A percentile compares a stretch with the other conserved stretches of the same genome.
Evolutionary conservation across 1,140 invertebrate genomes (phyloP).

Genomic region (Leptoteleia sp.): DNA sequence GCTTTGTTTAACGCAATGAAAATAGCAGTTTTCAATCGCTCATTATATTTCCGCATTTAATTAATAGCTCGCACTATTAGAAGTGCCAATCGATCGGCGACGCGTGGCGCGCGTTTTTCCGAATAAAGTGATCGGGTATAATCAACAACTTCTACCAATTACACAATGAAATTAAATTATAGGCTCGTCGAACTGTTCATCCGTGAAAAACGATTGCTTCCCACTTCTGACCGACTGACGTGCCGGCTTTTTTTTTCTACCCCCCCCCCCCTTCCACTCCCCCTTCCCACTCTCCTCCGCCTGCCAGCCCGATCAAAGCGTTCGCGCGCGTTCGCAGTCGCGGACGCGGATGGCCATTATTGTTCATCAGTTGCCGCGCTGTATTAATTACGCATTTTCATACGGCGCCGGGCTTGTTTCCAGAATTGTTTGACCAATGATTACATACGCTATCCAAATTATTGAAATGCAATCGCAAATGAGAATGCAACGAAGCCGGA

Average conservation of each 20-base stretch:
- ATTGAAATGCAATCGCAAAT: conserved; percentile 59
- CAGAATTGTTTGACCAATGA: conserved; percentile 54
- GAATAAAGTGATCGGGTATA: conserved; percentile 51
- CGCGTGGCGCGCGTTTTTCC: conserved; percentile 47
- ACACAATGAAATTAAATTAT: conserved; percentile 63
- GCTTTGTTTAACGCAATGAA: conserved; percentile 21
- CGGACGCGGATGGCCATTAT: conserved; percentile 40
- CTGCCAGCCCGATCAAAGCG: conserved; percentile 20
- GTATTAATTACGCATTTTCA: conserved; percentile 62
- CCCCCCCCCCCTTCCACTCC: no score
- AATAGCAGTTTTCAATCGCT: conserved; percentile 42
- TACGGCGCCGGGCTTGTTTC: conserved; percentile 26
- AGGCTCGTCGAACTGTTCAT: conserved; percentile 44
- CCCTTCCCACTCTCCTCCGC: no score
- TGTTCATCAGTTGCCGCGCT: conserved; percentile 39
- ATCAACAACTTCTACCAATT: conserved; percentile 58
- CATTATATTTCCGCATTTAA: conserved; percentile 39
- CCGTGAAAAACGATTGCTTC: conserved; percentile 59
- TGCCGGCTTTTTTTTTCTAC: conserved; percentile 23
- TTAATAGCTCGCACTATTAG: conserved; percentile 46
- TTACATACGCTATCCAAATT: conserved; percentile 51
- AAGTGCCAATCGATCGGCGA: conserved; percentile 41
- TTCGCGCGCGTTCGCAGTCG: conserved; percentile 23
- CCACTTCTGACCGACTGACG: conserved; percentile 47
- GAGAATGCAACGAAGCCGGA: conserved; percentile 32